Conservation (phyloP, 2,888 invertebrate species). For the Lasius platythorax region DNA sequence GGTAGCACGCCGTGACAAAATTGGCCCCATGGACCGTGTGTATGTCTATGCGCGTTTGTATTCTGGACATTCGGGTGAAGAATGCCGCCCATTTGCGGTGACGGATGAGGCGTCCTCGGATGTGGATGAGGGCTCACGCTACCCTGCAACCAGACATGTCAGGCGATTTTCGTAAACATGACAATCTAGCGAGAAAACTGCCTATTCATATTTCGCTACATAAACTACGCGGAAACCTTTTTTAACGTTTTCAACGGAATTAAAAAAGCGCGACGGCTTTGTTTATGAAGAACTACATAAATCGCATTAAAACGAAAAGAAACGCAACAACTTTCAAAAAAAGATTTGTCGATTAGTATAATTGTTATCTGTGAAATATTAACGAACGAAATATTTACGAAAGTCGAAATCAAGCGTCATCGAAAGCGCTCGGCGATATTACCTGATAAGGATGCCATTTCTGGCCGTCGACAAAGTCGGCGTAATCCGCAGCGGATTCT, state of each 20-base stretch:
- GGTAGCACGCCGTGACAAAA: slow-evolving; percentile 82
- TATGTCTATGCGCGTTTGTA: slow-evolving; percentile 74
- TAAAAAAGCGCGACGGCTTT: neutral
- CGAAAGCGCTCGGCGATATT: slow-evolving; percentile 8
- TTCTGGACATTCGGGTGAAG: slow-evolving; percentile 79
- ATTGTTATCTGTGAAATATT: neutral
- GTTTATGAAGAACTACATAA: neutral
- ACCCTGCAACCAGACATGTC: slow-evolving; percentile 73
- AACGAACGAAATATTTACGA: neutral
- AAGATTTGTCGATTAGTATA: neutral
- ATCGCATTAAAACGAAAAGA: neutral
- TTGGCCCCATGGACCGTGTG: slow-evolving; percentile 82
- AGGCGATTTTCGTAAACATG: slow-evolving; percentile 1
- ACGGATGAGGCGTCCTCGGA: slow-evolving; percentile 77
- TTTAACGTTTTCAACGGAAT: neutral
- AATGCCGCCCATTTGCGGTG: slow-evolving; percentile 80
- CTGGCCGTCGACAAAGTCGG: slow-evolving; percentile 82
- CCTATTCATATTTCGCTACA: neutral
- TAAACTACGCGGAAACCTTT: neutral
- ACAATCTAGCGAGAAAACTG: neutral
- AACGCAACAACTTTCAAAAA: neutral
- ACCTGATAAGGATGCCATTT: slow-evolving; percentile 86
- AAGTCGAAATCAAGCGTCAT: neutral
- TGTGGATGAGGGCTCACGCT: slow-evolving; percentile 81
- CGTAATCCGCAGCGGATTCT: slow-evolving; percentile 72